Conservation (phyloP, 2,888 invertebrate species). For the Meiosimyza decipiens region DNA sequence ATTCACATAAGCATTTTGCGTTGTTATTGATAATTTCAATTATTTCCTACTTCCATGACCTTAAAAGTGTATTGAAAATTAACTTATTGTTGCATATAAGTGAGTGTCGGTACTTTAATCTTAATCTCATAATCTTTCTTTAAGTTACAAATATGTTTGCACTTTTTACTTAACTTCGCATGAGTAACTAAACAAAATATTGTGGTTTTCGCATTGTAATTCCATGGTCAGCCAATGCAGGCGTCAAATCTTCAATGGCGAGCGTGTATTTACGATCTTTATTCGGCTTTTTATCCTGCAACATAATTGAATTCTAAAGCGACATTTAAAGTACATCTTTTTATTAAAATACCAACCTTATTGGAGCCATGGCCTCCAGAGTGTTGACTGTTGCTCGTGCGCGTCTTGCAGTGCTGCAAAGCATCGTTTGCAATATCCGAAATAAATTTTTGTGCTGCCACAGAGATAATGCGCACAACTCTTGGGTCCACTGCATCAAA, state of each 20-base stretch:
- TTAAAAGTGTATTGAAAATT: too few species aligned
- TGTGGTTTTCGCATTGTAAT: conserved; percentile 94
- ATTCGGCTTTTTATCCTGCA: conserved; percentile 69
- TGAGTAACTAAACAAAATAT: conserved; percentile 79
- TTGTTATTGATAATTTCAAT: too few species aligned
- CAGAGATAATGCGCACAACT: conserved; percentile 87
- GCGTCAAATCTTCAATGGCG: conserved; percentile 95
- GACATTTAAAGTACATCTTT: conserved; percentile 29
- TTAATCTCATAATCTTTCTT: too few species aligned
- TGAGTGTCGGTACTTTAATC: too few species aligned
- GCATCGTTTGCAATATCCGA: conserved; percentile 98
- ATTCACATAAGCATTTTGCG: too few species aligned
- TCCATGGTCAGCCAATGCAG: conserved; percentile 95
- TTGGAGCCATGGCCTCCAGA: conserved; percentile 70
- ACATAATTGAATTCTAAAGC: conserved; percentile 7
- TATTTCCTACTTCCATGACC: too few species aligned
- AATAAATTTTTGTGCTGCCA: conserved; percentile 97
- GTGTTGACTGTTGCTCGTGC: conserved; percentile 78
- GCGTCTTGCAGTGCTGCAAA: conserved; percentile 94
- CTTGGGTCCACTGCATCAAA: conserved; percentile 93
- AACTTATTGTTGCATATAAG: too few species aligned
- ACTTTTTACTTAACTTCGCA: neutral
- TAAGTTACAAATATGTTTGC: too few species aligned
- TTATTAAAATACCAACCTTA: conserved; percentile 63
- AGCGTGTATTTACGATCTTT: conserved; percentile 86